Percentiles rank a stretch among this genome's conserved stretches.
Conservation (phyloP, 1,140 invertebrate genomes). For the Aphelenchoides besseyi region DNA sequence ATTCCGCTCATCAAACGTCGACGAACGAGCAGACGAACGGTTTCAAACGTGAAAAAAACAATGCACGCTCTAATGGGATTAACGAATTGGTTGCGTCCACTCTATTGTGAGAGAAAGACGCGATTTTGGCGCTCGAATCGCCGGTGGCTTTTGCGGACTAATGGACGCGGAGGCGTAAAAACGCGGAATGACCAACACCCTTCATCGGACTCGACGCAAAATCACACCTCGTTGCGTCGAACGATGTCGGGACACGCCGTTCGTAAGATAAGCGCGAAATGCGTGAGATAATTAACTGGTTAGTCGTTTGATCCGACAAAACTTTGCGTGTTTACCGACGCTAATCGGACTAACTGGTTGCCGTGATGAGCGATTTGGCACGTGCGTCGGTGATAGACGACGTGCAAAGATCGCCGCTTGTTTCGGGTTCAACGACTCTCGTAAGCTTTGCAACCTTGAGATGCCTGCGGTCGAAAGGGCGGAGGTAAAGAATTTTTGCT, state of each 20-base stretch:
- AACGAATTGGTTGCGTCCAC: constrained; percentile 3
- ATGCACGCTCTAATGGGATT: neutral
- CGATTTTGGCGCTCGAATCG: neutral
- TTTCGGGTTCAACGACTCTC: neutral
- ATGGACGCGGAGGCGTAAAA: neutral
- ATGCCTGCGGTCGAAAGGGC: neutral
- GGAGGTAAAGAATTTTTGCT: neutral
- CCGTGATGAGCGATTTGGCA: neutral
- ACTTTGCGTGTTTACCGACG: too few relatives aligned
- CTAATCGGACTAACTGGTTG: too few relatives aligned
- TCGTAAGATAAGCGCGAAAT: too few relatives aligned
- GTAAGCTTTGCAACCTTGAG: neutral
- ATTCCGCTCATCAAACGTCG: too few relatives aligned
- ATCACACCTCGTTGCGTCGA: too few relatives aligned
- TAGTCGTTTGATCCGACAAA: too few relatives aligned
- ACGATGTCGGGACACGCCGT: too few relatives aligned
- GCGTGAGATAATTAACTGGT: too few relatives aligned
- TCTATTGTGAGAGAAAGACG: neutral
- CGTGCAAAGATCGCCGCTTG: neutral
- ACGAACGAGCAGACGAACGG: neutral
- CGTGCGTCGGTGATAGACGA: neutral
- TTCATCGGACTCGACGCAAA: neutral
- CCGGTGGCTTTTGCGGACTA: neutral
- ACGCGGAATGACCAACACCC: neutral
- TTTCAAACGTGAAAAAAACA: neutral